Percentiles rank a stretch among this genome's conserved stretches.
phyloP scores from a whole-genome alignment of 2,797 vertebrate species.

The Poeciliopsis infans region DNA sequence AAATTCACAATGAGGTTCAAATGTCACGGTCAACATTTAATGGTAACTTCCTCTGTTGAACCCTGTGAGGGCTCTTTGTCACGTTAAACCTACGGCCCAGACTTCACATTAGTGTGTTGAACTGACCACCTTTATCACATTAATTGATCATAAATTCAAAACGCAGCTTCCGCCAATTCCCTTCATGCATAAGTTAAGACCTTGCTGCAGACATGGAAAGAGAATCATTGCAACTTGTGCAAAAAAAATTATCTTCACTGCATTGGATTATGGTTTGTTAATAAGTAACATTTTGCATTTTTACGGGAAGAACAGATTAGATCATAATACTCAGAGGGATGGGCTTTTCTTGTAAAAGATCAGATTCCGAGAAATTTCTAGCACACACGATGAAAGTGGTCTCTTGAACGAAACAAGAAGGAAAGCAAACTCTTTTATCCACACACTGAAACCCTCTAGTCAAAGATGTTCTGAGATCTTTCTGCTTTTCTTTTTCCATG shows the following conservation, averaged over 20 bases:
- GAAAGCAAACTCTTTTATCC: slow-evolving; percentile 7
- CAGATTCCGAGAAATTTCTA: slow-evolving; percentile 15
- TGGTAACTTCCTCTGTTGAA: slow-evolving; percentile 32
- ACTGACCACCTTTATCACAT: slow-evolving; percentile 39
- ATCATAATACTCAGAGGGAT: slow-evolving; percentile 6
- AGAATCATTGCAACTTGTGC: slow-evolving; percentile 4
- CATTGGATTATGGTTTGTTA: slow-evolving; percentile 9
- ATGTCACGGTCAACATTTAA: slow-evolving; percentile 67
- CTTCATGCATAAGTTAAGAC: slow-evolving; percentile 28
- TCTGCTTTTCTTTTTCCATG: slow-evolving; percentile 1
- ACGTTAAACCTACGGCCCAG: slow-evolving; percentile 38
- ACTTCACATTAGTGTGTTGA: slow-evolving; percentile 30
- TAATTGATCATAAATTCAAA: slow-evolving; percentile 43
- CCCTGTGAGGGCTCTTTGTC: slow-evolving; percentile 54
- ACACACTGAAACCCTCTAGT: slow-evolving; percentile 4
- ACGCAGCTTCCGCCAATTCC: slow-evolving; percentile 26
- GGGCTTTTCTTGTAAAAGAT: slow-evolving; percentile 19
- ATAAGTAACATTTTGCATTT: slow-evolving; percentile 17
- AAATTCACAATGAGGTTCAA: slow-evolving; percentile 68
- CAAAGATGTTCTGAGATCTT: slow-evolving; percentile 8
- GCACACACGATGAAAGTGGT: background rate
- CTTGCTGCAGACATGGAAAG: slow-evolving; percentile 11
- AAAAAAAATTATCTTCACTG: slow-evolving; percentile 3
- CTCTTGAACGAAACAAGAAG: slow-evolving; percentile 14
- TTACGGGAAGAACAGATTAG: slow-evolving; percentile 10